phyloP scores from a whole-genome alignment of 2,888 invertebrate genomes.

The Ferrisia virgata region DNA sequence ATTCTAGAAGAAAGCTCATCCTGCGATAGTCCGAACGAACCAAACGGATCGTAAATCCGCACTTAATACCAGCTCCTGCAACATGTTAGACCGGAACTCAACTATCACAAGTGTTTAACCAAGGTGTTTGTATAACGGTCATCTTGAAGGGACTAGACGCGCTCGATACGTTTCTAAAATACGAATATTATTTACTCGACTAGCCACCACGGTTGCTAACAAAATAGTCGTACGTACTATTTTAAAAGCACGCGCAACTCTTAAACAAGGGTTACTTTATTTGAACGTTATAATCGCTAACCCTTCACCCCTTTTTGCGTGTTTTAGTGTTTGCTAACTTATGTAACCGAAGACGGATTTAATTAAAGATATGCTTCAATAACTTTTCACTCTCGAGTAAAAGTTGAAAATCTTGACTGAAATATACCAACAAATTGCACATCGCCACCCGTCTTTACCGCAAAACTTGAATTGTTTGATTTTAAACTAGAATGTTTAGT shows the following conservation, averaged over 20 bases:
- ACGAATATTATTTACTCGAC: slow-evolving; percentile 31
- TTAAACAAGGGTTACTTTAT: slow-evolving; percentile 31
- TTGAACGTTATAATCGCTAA: background rate
- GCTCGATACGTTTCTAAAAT: background rate
- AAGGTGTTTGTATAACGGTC: slow-evolving; percentile 43
- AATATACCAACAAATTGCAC: slow-evolving; percentile 28
- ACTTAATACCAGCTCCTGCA: slow-evolving; percentile 29
- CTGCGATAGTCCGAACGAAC: background rate
- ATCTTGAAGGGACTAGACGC: slow-evolving; percentile 29
- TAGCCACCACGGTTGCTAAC: background rate
- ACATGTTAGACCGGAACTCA: slow-evolving; percentile 40
- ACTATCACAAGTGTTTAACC: slow-evolving; percentile 38
- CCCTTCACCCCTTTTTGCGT: background rate
- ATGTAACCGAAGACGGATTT: slow-evolving; percentile 42
- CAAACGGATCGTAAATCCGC: slow-evolving; percentile 8
- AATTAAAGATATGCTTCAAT: slow-evolving; percentile 44
- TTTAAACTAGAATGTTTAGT: slow-evolving; percentile 19
- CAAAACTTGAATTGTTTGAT: slow-evolving; percentile 34
- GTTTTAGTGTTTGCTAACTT: slow-evolving; percentile 39
- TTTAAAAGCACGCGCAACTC: slow-evolving; percentile 6
- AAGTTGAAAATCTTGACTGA: slow-evolving; percentile 38
- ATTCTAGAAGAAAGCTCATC: background rate
- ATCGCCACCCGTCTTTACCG: background rate
- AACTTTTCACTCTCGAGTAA: slow-evolving; percentile 34
- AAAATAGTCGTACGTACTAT: background rate